Percentiles rank a stretch among this genome's conserved stretches.
Conservation (phyloP, 2,797 vertebrate species). For the Adrianichthys oophorus region DNA sequence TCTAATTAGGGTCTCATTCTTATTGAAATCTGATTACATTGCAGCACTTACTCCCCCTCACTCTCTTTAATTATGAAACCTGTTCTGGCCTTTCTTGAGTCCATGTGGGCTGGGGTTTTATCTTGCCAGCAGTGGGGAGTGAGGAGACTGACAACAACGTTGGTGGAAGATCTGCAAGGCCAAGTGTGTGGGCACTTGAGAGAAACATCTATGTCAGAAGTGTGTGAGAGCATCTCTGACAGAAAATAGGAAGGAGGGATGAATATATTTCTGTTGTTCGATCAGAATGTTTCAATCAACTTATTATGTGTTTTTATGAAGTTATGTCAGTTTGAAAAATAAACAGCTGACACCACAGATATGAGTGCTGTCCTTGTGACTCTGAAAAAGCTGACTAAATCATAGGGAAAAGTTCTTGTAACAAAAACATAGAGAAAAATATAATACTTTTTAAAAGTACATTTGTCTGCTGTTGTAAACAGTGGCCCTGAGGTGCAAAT, state of each 20-base stretch:
- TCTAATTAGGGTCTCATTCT: constrained; percentile 76
- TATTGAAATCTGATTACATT: constrained; percentile 55
- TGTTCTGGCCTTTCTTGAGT: constrained; percentile 51
- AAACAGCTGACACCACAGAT: not conserved
- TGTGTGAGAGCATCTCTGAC: constrained; percentile 6
- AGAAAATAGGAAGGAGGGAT: constrained; percentile 13
- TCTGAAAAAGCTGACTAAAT: no score
- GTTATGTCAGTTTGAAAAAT: constrained; percentile 1
- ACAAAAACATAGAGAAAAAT: no score
- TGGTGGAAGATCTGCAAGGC: constrained; percentile 44
- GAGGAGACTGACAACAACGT: constrained; percentile 65
- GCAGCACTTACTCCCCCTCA: constrained; percentile 36
- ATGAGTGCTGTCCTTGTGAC: no score
- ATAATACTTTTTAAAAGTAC: no score
- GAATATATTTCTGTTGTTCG: constrained; percentile 12
- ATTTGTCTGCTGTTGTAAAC: no score
- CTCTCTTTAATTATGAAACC: constrained; percentile 65
- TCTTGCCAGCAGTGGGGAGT: constrained; percentile 47
- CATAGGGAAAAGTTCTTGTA: no score
- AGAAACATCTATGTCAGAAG: constrained; percentile 30
- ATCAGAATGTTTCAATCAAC: constrained; percentile 5
- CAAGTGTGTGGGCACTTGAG: constrained; percentile 54
- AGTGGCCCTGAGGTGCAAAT: no score
- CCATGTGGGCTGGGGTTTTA: constrained; percentile 51
- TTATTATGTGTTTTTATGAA: constrained; percentile 11